Conservation (phyloP, 2,888 invertebrate species). For the Mesoligia furuncula region DNA sequence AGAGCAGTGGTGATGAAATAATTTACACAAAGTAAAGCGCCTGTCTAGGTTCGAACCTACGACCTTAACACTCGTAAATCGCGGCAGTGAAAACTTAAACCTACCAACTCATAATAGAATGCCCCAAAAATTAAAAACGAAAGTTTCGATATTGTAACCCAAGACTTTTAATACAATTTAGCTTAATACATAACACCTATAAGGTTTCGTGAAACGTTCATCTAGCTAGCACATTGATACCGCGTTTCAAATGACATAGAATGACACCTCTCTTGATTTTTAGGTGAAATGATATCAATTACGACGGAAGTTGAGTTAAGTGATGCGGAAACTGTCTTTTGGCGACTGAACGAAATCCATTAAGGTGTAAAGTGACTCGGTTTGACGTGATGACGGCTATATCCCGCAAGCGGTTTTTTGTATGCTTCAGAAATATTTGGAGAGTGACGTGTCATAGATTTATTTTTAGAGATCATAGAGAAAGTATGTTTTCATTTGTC, state of each 20-base stretch:
- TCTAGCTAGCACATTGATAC: slow-evolving; percentile 71
- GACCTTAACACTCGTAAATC: background rate
- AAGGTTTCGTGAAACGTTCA: slow-evolving; percentile 76
- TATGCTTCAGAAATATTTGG: slow-evolving; percentile 57
- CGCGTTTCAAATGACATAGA: slow-evolving; percentile 76
- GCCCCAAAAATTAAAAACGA: slow-evolving; percentile 14
- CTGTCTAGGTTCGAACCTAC: no score
- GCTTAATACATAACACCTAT: slow-evolving; percentile 65
- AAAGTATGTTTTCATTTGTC: slow-evolving; percentile 5
- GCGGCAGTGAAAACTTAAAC: background rate
- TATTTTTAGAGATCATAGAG: slow-evolving; percentile 28
- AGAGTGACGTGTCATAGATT: slow-evolving; percentile 32
- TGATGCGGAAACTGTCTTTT: slow-evolving; percentile 88
- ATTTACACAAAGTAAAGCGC: background rate
- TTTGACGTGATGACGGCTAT: slow-evolving; percentile 79
- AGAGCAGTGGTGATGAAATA: background rate
- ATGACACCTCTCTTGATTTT: slow-evolving; percentile 83
- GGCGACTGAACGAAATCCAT: slow-evolving; percentile 83
- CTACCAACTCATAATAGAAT: background rate
- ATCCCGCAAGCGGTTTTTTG: slow-evolving; percentile 66
- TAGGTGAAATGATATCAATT: slow-evolving; percentile 87
- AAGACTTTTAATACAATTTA: slow-evolving; percentile 57
- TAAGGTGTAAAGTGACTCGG: slow-evolving; percentile 84
- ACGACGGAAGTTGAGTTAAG: slow-evolving; percentile 87
- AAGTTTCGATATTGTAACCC: slow-evolving; percentile 15